phyloP scores from a whole-genome alignment of 2,113 vertebrate species.

The Forbesichthys papilliferus region DNA sequence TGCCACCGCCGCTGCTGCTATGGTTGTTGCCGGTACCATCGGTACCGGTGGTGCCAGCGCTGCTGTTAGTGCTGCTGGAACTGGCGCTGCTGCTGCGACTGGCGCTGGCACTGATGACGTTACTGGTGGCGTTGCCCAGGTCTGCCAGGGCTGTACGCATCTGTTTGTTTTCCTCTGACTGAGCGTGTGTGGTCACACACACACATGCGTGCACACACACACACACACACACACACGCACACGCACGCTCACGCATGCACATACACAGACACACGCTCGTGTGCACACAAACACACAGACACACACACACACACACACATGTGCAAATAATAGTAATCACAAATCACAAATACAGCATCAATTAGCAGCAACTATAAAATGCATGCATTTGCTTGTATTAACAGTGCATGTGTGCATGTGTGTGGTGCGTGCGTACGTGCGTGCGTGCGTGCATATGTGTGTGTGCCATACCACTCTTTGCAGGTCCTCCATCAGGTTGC shows the following conservation, averaged over 20 bases:
- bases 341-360: no score
- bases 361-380: no score
- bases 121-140: slow-evolving; percentile 57
- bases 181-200: slow-evolving; percentile 17
- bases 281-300: not conserved
- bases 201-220: slow-evolving; percentile 28
- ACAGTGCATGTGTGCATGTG: not conserved
- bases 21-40: not conserved
- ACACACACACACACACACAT: not conserved
- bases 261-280: not conserved
- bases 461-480: slow-evolving; percentile 84
- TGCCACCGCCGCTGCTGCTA: slow-evolving; percentile 42
- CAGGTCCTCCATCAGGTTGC: slow-evolving; percentile 85
- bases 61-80: not conserved
- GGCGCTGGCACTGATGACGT: not conserved
- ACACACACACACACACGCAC: slow-evolving; percentile 11
- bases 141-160: slow-evolving; percentile 86
- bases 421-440: not conserved
- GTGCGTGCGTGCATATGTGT: no score
- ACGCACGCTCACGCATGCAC: not conserved
- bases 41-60: no score
- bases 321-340: not conserved
- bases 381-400: not conserved
- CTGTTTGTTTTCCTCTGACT: slow-evolving; percentile 90
- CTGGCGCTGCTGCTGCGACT: not conserved